Conservation (phyloP, 2,797 vertebrate species). For the Acipenser ruthenus region DNA sequence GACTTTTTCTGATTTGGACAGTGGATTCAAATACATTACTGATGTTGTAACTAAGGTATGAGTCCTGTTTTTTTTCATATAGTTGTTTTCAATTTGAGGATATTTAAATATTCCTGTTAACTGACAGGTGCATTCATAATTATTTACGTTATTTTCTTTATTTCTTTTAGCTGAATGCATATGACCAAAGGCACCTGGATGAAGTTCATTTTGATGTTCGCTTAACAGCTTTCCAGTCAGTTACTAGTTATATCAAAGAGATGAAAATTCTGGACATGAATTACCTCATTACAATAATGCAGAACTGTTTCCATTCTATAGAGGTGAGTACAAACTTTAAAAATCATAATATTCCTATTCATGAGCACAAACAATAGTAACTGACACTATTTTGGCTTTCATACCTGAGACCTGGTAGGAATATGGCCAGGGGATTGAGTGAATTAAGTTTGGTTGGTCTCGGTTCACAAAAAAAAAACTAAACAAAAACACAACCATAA, state of each 20-base stretch:
- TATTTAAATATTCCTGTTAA: too few relatives aligned
- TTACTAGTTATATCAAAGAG: slow-evolving; percentile 59
- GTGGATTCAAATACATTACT: slow-evolving; percentile 71
- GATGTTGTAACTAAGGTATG: slow-evolving; percentile 75
- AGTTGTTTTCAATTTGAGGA: too few relatives aligned
- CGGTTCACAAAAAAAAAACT: too few relatives aligned
- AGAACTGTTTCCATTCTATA: slow-evolving; percentile 91
- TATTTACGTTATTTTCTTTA: not conserved
- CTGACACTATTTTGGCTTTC: too few relatives aligned
- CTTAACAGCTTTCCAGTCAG: slow-evolving; percentile 76
- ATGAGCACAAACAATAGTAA: too few relatives aligned
- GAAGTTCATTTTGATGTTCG: slow-evolving; percentile 88
- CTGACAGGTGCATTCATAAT: not conserved
- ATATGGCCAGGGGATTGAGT: too few relatives aligned
- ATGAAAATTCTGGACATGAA: slow-evolving; percentile 75
- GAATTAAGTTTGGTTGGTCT: too few relatives aligned
- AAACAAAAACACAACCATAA: too few relatives aligned
- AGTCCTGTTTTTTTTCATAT: too few relatives aligned
- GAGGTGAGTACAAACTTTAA: slow-evolving; percentile 56
- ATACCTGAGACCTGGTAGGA: too few relatives aligned
- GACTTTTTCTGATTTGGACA: slow-evolving; percentile 79
- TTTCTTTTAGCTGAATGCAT: slow-evolving; percentile 74
- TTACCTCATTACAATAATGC: slow-evolving; percentile 71
- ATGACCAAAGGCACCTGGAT: slow-evolving; percentile 85
- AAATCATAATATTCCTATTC: too few relatives aligned